phyloP scores from a whole-genome alignment of 2,888 invertebrate genomes.

The Seira ritae region DNA sequence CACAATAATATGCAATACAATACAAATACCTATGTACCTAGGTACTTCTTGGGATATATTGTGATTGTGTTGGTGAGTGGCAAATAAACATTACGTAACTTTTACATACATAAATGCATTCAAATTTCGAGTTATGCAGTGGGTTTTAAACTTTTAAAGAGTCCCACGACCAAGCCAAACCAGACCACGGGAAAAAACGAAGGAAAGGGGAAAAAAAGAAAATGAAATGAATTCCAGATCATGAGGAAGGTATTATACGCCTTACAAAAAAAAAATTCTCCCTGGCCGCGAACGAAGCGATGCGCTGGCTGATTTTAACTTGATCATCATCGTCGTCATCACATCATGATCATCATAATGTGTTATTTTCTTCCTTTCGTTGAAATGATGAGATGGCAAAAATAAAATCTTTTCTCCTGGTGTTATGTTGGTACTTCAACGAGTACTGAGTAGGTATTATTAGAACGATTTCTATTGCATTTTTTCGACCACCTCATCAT shows the following conservation, averaged over 20 bases:
- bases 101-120: conserved; percentile 1
- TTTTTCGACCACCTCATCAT: conserved; percentile 62
- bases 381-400: conserved; percentile 62
- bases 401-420: conserved; percentile 30
- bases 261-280: conserved; percentile 19
- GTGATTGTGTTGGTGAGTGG: conserved; percentile 15
- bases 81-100: neutral
- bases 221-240: conserved; percentile 59
- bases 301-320: conserved; percentile 40
- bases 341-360: conserved; percentile 33
- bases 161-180: neutral
- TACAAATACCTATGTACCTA: no score
- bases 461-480: conserved; percentile 40
- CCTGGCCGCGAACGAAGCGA: no score
- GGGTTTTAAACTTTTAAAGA: conserved; percentile 20
- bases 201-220: conserved; percentile 30
- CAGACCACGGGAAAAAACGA: neutral
- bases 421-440: conserved; percentile 23
- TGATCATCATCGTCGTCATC: conserved; percentile 21
- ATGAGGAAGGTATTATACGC: conserved; percentile 48
- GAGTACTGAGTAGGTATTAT: conserved; percentile 35
- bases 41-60: conserved; percentile 22
- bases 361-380: conserved; percentile 53
- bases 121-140: conserved; percentile 12
- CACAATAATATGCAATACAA: no score